A percentile compares a stretch with the other conserved stretches of the same genome.
phyloP scores from a whole-genome alignment of 2,113 vertebrate genomes.

The Mormyrus iriodes region DNA sequence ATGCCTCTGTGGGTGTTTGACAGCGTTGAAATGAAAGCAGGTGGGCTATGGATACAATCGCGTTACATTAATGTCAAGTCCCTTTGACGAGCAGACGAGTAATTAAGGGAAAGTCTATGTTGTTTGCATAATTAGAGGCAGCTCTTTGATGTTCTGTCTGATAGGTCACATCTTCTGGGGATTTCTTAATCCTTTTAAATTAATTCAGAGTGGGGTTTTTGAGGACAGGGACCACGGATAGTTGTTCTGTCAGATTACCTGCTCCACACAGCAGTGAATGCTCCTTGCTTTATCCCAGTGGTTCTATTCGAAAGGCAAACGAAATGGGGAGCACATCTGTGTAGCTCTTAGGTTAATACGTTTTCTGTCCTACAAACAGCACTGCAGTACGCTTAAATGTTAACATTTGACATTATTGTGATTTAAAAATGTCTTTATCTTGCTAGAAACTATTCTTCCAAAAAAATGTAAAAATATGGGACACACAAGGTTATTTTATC shows the following conservation, averaged over 20 bases:
- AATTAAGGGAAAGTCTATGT: slow-evolving; percentile 25
- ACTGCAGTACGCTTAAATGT: neutral
- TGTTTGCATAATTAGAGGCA: slow-evolving; percentile 28
- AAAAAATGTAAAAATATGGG: slow-evolving; percentile 15
- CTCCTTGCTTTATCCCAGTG: neutral
- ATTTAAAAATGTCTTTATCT: neutral
- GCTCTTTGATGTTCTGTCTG: slow-evolving; percentile 20
- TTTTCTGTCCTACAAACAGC: neutral
- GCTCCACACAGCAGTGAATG: neutral
- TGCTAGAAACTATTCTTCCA: slow-evolving; percentile 22
- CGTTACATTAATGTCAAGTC: neutral
- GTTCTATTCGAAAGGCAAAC: neutral
- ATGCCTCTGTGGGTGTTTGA: neutral
- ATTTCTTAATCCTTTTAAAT: slow-evolving; percentile 1
- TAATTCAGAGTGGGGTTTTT: neutral
- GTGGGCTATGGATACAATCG: slow-evolving; percentile 2
- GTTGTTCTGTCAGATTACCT: neutral
- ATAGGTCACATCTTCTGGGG: slow-evolving; percentile 1
- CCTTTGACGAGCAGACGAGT: neutral
- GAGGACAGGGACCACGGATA: neutral
- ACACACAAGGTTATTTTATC: slow-evolving; percentile 2
- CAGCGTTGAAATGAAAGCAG: neutral
- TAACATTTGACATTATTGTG: neutral
- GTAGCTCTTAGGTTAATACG: neutral
- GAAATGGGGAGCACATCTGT: neutral